These are phyloP conservation scores for Aphelinus certus DNA, from an alignment of 1,140 invertebrate species.

Conservation along the genomic window DNA sequence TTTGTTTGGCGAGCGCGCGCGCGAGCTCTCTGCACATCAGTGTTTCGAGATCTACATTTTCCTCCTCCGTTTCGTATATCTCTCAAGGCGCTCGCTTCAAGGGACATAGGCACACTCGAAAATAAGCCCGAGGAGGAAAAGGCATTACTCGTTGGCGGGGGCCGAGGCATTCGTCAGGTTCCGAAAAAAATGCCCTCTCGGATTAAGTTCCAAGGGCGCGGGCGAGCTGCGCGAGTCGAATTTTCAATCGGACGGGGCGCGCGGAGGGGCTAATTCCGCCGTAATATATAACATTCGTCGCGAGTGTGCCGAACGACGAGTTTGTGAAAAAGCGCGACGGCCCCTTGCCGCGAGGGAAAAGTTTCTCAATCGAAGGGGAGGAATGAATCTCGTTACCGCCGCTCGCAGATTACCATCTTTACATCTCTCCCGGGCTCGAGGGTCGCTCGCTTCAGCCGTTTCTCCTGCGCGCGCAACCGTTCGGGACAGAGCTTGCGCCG, in stretches of 20 bases:
- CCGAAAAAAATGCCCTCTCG: not conserved
- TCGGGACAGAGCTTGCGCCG: too few relatives aligned
- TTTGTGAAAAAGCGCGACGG: constrained; percentile 12
- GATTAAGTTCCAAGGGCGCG: constrained; percentile 19
- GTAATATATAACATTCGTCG: constrained; percentile 20
- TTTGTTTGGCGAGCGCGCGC: too few relatives aligned
- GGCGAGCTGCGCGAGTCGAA: not conserved
- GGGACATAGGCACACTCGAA: too few relatives aligned
- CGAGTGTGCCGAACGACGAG: constrained; percentile 29
- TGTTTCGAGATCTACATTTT: not conserved
- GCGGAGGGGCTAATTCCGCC: constrained; percentile 8
- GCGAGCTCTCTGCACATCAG: too few relatives aligned
- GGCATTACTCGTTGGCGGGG: too few relatives aligned
- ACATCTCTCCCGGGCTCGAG: constrained; percentile 8
- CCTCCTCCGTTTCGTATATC: not conserved
- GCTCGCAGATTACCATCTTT: constrained; percentile 34
- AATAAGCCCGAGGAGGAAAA: too few relatives aligned
- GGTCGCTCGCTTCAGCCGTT: not conserved
- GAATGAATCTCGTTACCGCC: constrained; percentile 36
- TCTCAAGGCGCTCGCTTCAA: not conserved
- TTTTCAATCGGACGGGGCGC: constrained; percentile 25
- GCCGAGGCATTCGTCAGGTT: too few relatives aligned
- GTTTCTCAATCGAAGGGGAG: constrained; percentile 37
- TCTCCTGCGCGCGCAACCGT: too few relatives aligned
- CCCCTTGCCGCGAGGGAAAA: constrained; percentile 20